phyloP scores from a whole-genome alignment of 1,140 invertebrate species.

The Mactra quadrangularis region DNA sequence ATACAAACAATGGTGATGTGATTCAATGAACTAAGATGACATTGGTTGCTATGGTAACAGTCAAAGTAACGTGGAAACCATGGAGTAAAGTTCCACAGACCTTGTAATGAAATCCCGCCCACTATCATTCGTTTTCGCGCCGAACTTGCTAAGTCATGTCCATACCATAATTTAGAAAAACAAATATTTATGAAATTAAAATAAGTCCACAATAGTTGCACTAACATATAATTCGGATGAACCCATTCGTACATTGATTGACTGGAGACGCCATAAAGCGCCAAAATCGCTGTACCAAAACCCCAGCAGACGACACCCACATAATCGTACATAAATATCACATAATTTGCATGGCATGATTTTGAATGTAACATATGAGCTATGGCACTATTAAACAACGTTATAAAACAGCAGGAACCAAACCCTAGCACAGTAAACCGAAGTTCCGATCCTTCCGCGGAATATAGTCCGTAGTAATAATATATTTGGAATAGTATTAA shows the following conservation, averaged over 20 bases:
- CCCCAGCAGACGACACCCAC: constrained; percentile 73
- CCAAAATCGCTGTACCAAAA: constrained; percentile 68
- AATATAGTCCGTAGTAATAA: constrained; percentile 48
- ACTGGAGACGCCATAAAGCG: constrained; percentile 66
- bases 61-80: constrained; percentile 61
- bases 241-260: constrained; percentile 57
- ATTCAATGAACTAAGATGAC: constrained; percentile 60
- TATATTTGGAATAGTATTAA: constrained; percentile 59
- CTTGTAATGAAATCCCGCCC: constrained; percentile 52
- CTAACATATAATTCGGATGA: constrained; percentile 47
- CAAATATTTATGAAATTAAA: constrained; percentile 64
- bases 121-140: constrained; percentile 63
- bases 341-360: constrained; percentile 69
- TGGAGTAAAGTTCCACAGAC: constrained; percentile 55
- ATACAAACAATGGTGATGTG: constrained; percentile 65
- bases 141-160: constrained; percentile 45
- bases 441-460: constrained; percentile 1
- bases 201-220: constrained; percentile 63
- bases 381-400: constrained; percentile 63
- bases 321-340: constrained; percentile 76
- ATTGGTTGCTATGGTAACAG: constrained; percentile 49
- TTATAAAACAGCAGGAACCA: constrained; percentile 55
- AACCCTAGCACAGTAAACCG: constrained; percentile 61
- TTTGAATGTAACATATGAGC: constrained; percentile 77
- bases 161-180: constrained; percentile 65